Evolutionary conservation across 92 coral and sea anemone species (phyloP).

Genomic region (Phenganax stokvisi): DNA sequence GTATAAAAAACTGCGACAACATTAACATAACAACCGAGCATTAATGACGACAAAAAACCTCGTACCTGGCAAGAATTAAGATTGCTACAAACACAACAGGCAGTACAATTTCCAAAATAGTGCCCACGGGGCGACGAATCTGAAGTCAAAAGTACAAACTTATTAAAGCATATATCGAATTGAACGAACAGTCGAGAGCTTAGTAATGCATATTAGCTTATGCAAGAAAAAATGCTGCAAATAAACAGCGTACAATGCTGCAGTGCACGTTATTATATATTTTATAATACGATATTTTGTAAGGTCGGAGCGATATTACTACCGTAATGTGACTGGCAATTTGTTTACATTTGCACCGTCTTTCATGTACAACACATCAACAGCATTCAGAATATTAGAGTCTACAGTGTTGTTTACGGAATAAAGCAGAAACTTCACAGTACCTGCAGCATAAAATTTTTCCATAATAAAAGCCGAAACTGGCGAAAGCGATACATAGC

Average conservation of each 20-base stretch:
- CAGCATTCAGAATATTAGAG: not conserved
- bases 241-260: too few relatives aligned
- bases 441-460: constrained; percentile 94
- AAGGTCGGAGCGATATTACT: too few relatives aligned
- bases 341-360: too few relatives aligned
- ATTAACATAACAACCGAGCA: too few relatives aligned
- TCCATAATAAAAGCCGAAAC: constrained; percentile 92
- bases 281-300: too few relatives aligned
- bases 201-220: not conserved
- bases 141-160: constrained; percentile 16
- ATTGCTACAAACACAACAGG: constrained; percentile 69
- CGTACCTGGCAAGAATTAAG: constrained; percentile 74
- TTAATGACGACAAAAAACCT: too few relatives aligned
- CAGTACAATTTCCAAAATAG: constrained; percentile 74
- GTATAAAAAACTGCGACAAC: too few relatives aligned
- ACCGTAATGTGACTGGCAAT: too few relatives aligned
- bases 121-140: constrained; percentile 92
- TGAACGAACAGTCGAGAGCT: not conserved
- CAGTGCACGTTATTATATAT: too few relatives aligned
- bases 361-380: not conserved
- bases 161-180: not conserved
- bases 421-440: not conserved
- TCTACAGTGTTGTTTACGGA: not conserved
- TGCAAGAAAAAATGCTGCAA: too few relatives aligned
- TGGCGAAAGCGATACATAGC: constrained; percentile 71